These are phyloP conservation scores for Atherinomorus stipes DNA, from an alignment of 2,113 vertebrate genomes.

Conservation along the genomic window DNA sequence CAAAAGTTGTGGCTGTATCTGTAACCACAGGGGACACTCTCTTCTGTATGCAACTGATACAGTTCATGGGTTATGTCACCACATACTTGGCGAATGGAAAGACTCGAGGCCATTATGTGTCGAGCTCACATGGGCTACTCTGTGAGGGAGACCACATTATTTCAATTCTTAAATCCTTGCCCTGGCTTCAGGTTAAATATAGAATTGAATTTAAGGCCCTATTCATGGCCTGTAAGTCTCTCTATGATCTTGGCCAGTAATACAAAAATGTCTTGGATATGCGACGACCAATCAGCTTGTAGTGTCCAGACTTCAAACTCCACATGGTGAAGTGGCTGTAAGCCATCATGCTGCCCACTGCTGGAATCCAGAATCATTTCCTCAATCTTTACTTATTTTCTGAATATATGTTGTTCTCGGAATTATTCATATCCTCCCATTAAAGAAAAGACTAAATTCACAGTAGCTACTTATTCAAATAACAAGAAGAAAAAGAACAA, in stretches of 20 bases:
- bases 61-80: slow-evolving; percentile 45
- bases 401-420: too few species aligned
- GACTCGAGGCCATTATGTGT: neutral
- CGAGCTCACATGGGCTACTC: neutral
- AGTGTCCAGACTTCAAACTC: slow-evolving; percentile 16
- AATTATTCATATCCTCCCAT: too few species aligned
- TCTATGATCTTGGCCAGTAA: neutral
- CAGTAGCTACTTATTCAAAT: too few species aligned
- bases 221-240: neutral
- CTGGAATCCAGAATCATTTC: slow-evolving; percentile 3
- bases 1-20: slow-evolving; percentile 21
- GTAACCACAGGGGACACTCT: slow-evolving; percentile 18
- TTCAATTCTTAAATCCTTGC: neutral
- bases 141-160: neutral
- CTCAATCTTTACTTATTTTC: neutral
- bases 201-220: neutral
- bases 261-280: slow-evolving; percentile 2
- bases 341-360: neutral
- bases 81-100: slow-evolving; percentile 37
- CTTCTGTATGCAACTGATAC: neutral
- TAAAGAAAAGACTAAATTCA: too few species aligned
- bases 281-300: neutral
- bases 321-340: slow-evolving; percentile 13
- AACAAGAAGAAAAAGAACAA: too few species aligned
- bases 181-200: slow-evolving; percentile 21